Evolutionary conservation across 37 sponge, comb jelly and placozoan species (phyloP).

Genomic region (Agelas oroides): DNA sequence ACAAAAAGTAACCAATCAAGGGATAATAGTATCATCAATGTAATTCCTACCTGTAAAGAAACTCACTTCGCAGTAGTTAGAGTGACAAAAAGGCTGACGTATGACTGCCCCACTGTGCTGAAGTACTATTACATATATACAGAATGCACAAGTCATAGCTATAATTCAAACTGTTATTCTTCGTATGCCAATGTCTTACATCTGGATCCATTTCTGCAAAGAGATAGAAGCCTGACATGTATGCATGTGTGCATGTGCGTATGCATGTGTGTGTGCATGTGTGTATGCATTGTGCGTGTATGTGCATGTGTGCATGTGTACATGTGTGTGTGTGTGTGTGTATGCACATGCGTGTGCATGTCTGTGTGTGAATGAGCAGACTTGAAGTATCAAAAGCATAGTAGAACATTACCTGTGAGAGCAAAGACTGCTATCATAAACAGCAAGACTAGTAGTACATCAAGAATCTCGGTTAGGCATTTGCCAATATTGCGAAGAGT

Average conservation of each 20-base stretch:
- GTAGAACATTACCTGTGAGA: constrained; percentile 47
- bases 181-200: constrained; percentile 35
- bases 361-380: not conserved
- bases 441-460: constrained; percentile 68
- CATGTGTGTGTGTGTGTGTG: not conserved
- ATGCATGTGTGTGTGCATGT: not conserved
- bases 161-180: no score
- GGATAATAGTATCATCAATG: no score
- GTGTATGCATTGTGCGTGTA: not conserved
- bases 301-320: not conserved
- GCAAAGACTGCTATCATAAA: constrained; percentile 59
- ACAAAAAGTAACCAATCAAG: no score
- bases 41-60: no score
- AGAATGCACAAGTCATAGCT: not conserved
- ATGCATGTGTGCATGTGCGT: not conserved
- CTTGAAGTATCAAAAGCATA: no score
- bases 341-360: not conserved
- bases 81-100: constrained; percentile 78
- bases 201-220: constrained; percentile 38
- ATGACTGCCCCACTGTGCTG: constrained; percentile 46
- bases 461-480: constrained; percentile 64
- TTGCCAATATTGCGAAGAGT: constrained; percentile 62
- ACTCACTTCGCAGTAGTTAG: constrained; percentile 86
- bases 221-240: constrained; percentile 40
- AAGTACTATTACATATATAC: constrained; percentile 48